Evolutionary conservation across 1,140 invertebrate species (phyloP).

Genomic region (Triops longicaudatus): DNA sequence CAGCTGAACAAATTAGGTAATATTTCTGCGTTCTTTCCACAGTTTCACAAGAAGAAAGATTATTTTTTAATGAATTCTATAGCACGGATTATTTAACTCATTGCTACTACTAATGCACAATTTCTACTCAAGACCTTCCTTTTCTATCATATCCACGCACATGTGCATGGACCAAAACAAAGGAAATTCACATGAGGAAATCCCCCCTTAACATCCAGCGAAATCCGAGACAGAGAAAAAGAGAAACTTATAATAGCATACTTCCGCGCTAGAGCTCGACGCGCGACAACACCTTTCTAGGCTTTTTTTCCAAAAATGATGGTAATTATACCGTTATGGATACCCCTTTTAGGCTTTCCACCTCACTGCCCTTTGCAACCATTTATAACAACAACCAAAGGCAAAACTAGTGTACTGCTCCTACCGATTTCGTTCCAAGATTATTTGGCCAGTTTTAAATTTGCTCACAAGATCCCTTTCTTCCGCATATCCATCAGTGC

Average conservation of each 20-base stretch:
- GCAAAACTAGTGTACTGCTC: too few relatives aligned
- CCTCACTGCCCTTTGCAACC: not conserved
- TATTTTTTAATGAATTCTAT: too few relatives aligned
- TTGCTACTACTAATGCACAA: too few relatives aligned
- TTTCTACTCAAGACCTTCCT: too few relatives aligned
- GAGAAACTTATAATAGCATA: not conserved
- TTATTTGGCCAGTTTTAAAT: not conserved
- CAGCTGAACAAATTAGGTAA: too few relatives aligned
- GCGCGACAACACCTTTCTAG: not conserved
- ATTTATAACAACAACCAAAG: not conserved
- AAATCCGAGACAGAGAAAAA: not conserved
- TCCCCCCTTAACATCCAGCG: not conserved
- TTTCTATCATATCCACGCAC: too few relatives aligned
- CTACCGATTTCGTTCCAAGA: not conserved
- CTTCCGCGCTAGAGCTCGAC: constrained; percentile 9
- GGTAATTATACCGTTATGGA: constrained; percentile 12
- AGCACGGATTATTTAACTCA: too few relatives aligned
- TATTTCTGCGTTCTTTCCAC: too few relatives aligned
- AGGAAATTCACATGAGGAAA: not conserved
- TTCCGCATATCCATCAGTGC: not conserved
- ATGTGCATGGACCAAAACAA: too few relatives aligned
- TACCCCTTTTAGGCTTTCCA: constrained; percentile 8
- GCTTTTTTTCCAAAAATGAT: not conserved
- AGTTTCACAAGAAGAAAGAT: too few relatives aligned
- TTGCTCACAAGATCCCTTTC: not conserved